Evolutionary conservation across 2,797 vertebrate genomes (phyloP).

Genomic region (Melanotaenia maccullochi): DNA sequence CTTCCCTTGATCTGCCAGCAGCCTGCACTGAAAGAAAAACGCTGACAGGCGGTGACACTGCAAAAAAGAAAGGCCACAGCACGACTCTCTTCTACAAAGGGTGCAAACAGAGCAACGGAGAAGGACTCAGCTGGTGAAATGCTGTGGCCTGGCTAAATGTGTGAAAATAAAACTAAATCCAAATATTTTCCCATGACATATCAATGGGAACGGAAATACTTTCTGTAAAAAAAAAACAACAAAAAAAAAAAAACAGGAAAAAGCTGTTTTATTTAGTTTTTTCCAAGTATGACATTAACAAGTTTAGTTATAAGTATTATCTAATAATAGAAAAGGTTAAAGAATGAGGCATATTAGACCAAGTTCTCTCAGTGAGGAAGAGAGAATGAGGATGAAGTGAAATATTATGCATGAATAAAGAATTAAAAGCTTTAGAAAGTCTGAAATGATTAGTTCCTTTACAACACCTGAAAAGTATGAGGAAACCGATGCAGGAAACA

Average conservation of each 20-base stretch:
- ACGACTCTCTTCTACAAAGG: slow-evolving; percentile 25
- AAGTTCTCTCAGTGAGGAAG: not conserved
- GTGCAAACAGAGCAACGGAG: slow-evolving; percentile 22
- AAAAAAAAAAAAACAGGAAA: not conserved
- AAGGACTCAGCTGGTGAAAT: not conserved
- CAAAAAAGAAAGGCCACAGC: slow-evolving; percentile 61
- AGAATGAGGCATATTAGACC: not conserved
- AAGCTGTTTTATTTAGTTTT: too few relatives aligned
- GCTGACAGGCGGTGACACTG: slow-evolving; percentile 78
- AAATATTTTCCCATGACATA: not conserved
- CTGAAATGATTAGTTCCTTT: slow-evolving; percentile 26
- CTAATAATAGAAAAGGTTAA: not conserved
- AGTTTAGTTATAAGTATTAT: not conserved
- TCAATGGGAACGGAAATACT: not conserved
- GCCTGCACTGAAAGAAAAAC: slow-evolving; percentile 58
- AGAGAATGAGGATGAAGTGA: slow-evolving; percentile 1
- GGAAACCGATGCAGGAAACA: slow-evolving; percentile 20
- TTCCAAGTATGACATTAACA: not conserved
- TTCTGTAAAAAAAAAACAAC: not conserved
- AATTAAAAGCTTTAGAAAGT: not conserved
- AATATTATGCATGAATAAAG: slow-evolving; percentile 7
- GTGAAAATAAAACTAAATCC: not conserved
- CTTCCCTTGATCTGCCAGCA: slow-evolving; percentile 23
- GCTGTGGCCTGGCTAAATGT: not conserved
- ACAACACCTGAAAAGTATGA: slow-evolving; percentile 20